phyloP scores from a whole-genome alignment of 2,888 invertebrate species.

The Aspidiotus rigidus region DNA sequence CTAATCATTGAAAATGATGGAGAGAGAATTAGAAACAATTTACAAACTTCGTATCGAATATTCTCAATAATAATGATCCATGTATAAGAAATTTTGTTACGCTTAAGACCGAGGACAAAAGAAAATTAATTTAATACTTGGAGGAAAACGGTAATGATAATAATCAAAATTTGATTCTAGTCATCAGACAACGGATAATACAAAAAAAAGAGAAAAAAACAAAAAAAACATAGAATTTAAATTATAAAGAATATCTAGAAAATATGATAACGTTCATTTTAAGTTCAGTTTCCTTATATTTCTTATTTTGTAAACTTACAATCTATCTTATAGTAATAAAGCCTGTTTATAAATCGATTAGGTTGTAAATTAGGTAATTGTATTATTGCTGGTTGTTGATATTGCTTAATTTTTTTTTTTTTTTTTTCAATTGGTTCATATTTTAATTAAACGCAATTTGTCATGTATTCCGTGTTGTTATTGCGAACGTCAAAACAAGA shows the following conservation, averaged over 20 bases:
- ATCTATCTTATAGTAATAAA: constrained; percentile 27
- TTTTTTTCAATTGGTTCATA: constrained; percentile 33
- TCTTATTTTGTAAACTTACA: constrained; percentile 29
- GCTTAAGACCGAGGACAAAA: constrained; percentile 28
- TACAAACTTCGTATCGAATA: too few species aligned
- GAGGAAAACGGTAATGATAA: constrained; percentile 9
- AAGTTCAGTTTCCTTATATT: constrained; percentile 14
- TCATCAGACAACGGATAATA: constrained; percentile 24
- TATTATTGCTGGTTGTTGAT: constrained; percentile 34
- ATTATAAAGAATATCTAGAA: neutral
- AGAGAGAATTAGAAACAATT: neutral
- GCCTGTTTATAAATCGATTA: constrained; percentile 30
- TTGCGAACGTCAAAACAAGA: too few species aligned
- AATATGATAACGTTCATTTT: too few species aligned
- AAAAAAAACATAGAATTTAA: constrained; percentile 24
- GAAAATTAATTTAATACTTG: constrained; percentile 23
- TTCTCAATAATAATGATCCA: neutral
- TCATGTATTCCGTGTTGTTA: constrained; percentile 20
- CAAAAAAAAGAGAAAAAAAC: constrained; percentile 16
- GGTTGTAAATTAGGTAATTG: constrained; percentile 33
- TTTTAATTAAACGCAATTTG: constrained; percentile 32
- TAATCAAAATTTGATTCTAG: constrained; percentile 31
- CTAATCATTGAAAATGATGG: too few species aligned
- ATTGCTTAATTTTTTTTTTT: constrained; percentile 27
- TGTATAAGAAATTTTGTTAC: constrained; percentile 26